These are phyloP conservation scores for Stichopus horrens DNA, from an alignment of 53 echinoderm and acorn worm species.

Conservation along the genomic window DNA sequence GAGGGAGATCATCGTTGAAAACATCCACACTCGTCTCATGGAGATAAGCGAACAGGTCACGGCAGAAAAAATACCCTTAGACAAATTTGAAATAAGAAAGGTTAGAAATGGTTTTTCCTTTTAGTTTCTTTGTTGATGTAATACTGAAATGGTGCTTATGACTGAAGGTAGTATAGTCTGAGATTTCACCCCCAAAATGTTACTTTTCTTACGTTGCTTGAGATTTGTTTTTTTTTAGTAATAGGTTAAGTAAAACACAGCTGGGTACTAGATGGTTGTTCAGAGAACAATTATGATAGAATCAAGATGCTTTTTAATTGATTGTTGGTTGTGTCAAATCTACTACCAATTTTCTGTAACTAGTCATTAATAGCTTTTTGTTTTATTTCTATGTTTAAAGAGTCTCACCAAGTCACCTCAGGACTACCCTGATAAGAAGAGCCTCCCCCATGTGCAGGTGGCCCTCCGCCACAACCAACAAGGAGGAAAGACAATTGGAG, in stretches of 20 bases:
- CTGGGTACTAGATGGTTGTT: too few relatives aligned
- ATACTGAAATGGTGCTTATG: too few relatives aligned
- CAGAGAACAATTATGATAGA: not conserved
- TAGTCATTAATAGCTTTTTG: not conserved
- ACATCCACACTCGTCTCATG: conserved; percentile 85
- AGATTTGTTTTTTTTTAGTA: not conserved
- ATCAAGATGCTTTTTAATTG: not conserved
- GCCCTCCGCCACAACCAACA: conserved; percentile 91
- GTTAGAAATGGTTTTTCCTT: conserved; percentile 26
- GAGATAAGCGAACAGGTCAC: conserved; percentile 85
- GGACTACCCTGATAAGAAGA: conserved; percentile 99
- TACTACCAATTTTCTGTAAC: not conserved
- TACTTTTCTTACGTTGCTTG: too few relatives aligned
- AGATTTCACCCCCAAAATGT: too few relatives aligned
- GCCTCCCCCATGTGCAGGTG: conserved; percentile 92
- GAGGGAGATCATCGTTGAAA: conserved; percentile 89
- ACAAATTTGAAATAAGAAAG: conserved; percentile 91
- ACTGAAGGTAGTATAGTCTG: too few relatives aligned
- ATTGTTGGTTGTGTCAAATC: not conserved
- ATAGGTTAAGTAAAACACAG: too few relatives aligned
- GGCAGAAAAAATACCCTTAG: conserved; percentile 60
- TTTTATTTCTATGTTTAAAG: conserved; percentile 45
- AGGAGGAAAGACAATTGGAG: conserved; percentile 83
- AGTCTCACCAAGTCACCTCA: conserved; percentile 89
- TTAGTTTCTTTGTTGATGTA: too few relatives aligned